Conservation (phyloP, 2,113 vertebrate genomes). For the Hyperoodon ampullatus region DNA sequence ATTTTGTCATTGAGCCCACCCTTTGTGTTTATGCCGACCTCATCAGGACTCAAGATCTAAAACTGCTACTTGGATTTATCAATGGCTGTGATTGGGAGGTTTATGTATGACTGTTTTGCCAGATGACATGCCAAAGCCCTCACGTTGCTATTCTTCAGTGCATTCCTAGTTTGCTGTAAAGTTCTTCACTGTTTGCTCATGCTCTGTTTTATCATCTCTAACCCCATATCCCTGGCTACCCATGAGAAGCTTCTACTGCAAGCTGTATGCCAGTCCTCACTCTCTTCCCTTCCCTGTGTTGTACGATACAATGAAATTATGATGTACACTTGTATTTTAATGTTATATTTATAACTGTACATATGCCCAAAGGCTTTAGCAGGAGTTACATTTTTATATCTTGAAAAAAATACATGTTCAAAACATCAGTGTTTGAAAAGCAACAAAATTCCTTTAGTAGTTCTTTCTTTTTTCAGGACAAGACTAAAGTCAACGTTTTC, state of each 20-base stretch:
- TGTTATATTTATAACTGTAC: constrained; percentile 77
- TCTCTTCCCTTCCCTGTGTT: not conserved
- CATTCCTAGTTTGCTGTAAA: not conserved
- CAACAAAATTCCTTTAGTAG: constrained; percentile 84
- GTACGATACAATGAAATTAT: constrained; percentile 63
- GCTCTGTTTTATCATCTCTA: not conserved
- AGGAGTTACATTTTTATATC: constrained; percentile 81
- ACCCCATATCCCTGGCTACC: not conserved
- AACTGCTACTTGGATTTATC: not conserved
- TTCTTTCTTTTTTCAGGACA: constrained; percentile 84
- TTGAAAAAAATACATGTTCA: constrained; percentile 86
- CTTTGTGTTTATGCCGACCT: not conserved
- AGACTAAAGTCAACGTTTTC: constrained; percentile 85
- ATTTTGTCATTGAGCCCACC: not conserved
- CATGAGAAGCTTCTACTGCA: not conserved
- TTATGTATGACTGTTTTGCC: not conserved
- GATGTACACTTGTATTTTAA: constrained; percentile 69
- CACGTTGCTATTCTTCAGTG: not conserved
- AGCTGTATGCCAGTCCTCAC: not conserved
- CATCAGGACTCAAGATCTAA: not conserved
- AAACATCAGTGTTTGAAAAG: constrained; percentile 84
- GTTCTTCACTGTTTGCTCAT: not conserved
- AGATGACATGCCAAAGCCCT: not conserved
- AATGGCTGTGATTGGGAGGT: not conserved
- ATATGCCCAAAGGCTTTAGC: constrained; percentile 74